Conservation (phyloP, 1,140 invertebrate genomes). For the Acyrthosiphon pisum region DNA sequence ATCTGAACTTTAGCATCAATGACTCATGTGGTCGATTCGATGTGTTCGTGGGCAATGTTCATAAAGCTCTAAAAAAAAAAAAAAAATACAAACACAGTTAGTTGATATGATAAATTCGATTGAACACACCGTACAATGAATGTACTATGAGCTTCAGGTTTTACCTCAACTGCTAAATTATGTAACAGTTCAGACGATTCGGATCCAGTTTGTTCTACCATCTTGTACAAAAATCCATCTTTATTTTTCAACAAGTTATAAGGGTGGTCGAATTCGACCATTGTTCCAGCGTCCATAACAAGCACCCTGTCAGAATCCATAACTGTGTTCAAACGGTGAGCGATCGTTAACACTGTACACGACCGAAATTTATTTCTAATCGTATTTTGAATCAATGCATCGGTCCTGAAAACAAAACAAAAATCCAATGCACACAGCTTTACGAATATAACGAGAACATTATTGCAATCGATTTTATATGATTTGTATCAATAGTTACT, state of each 20-base stretch:
- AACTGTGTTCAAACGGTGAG: conserved; percentile 79
- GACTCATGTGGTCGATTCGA: no score
- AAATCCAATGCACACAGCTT: not conserved
- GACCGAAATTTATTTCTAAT: conserved; percentile 73
- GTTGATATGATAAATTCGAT: no score
- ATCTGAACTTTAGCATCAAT: no score
- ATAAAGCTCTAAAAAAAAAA: no score
- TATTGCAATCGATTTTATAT: not conserved
- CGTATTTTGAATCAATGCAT: conserved; percentile 74
- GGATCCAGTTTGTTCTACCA: conserved; percentile 66
- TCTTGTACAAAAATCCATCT: conserved; percentile 63
- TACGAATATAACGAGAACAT: not conserved
- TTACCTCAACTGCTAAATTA: not conserved
- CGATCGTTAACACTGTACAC: conserved; percentile 81
- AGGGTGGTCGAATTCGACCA: conserved; percentile 70
- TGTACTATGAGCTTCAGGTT: no score
- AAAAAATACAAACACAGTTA: no score
- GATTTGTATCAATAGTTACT: conserved; percentile 61
- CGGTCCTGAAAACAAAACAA: conserved; percentile 67
- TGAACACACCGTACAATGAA: no score
- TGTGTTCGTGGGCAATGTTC: no score
- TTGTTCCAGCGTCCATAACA: conserved; percentile 71
- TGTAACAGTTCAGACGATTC: not conserved
- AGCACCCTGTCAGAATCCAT: conserved; percentile 80
- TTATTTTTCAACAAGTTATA: conserved; percentile 66